Evolutionary conservation across 2,888 invertebrate genomes (phyloP).

Genomic region (Isotomurus palustris): DNA sequence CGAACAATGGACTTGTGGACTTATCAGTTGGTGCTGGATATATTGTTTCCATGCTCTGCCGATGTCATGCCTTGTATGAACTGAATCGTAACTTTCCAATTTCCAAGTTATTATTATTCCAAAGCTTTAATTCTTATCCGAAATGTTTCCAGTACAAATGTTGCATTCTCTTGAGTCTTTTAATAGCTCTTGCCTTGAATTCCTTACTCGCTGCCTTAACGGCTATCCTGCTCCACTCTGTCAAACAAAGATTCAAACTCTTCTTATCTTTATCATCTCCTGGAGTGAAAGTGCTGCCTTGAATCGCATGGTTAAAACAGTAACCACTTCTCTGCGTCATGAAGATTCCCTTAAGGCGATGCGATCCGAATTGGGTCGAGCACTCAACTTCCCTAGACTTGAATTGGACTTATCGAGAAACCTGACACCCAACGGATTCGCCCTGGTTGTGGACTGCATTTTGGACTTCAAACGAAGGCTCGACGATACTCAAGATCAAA

Average conservation of each 20-base stretch:
- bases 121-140: not conserved
- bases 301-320: not conserved
- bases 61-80: not conserved
- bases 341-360: not conserved
- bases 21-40: not conserved
- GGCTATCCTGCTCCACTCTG: not conserved
- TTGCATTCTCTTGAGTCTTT: not conserved
- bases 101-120: not conserved
- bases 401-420: not conserved
- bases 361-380: not conserved
- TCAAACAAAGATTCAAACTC: not conserved
- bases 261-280: not conserved
- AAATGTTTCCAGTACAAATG: not conserved
- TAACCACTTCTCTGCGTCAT: not conserved
- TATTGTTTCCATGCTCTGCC: not conserved
- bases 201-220: not conserved
- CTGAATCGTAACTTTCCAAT: not conserved
- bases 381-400: not conserved
- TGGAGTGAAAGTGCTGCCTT: not conserved
- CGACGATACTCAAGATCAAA: not conserved
- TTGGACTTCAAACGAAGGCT: not conserved
- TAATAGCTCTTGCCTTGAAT: not conserved
- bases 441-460: not conserved
- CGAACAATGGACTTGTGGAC: not conserved
- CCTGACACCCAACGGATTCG: not conserved